Evolutionary conservation across 2,113 vertebrate species (phyloP).

Genomic region (Sinocyclocheilus rhinocerous): DNA sequence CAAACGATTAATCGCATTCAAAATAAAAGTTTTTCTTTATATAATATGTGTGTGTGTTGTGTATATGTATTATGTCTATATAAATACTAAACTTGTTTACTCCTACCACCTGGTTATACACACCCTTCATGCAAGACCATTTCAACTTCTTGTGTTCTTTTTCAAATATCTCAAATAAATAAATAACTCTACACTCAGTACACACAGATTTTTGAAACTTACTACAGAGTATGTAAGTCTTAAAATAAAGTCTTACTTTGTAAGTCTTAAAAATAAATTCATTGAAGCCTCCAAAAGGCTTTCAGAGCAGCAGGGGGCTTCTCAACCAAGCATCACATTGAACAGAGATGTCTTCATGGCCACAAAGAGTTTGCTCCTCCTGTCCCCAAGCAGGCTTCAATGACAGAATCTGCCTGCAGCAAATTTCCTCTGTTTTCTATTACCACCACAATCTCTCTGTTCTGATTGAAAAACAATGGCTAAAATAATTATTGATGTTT

Average conservation of each 20-base stretch:
- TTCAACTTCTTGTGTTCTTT: neutral
- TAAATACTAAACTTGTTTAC: neutral
- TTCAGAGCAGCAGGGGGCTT: constrained; percentile 19
- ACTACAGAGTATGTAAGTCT: no score
- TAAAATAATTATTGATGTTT: neutral
- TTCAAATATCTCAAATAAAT: no score
- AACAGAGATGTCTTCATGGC: constrained; percentile 26
- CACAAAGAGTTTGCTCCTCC: neutral
- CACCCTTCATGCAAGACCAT: neutral
- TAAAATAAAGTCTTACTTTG: no score
- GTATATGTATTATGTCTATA: no score
- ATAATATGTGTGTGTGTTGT: no score
- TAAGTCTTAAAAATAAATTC: constrained; percentile 7
- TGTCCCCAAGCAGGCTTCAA: constrained; percentile 23
- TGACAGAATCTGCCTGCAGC: constrained; percentile 12
- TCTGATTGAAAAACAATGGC: neutral
- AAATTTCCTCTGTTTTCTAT: no score
- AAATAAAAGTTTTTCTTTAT: no score
- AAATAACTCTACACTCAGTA: neutral
- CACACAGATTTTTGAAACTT: constrained; percentile 4
- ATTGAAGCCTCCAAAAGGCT: constrained; percentile 18
- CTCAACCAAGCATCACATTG: neutral
- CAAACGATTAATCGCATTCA: no score
- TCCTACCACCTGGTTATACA: neutral
- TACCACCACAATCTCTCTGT: neutral